Base-by-base conservation (phyloP, 2,797 vertebrate species). In the Karalla daura region DNA sequence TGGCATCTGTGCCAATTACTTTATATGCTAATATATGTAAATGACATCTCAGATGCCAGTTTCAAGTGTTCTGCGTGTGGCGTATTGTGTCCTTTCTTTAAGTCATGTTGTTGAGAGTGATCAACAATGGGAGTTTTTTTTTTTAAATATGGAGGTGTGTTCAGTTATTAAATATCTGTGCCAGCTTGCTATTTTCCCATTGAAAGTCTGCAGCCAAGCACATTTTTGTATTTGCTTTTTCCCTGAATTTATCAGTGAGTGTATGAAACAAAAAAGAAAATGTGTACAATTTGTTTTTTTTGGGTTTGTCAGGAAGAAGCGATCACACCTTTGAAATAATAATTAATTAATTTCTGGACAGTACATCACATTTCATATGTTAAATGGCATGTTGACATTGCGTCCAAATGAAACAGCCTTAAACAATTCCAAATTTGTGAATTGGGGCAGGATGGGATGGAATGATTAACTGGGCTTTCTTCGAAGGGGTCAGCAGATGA, bases 11-110 rank as follows among this genome's bases (percentile, higher is more conserved):
- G 92, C 92, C 92, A 93, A 93, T 94, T 94, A 94, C 93, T 94
- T 94, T 94, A 93, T 94, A 94, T 94, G 93, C 92, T 92, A 94
- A 94, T 94, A 87, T 94, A 94, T 94, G 93, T 91, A 94, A 94
- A 94, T 94, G 88, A 91, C 89, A 88, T 89, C 91, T 93, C 91
- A 91, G 89, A 93, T 83, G 91, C 91, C 90, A 87, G 89, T 92
- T 89, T 92, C 89, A 92, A 93, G 91, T 89, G 86, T 85, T 81
- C 86, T 83, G 88, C 80, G 86, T 89, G 84, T 81, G 74, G 80
- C 72, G 66, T 86, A 79, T 87, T 88, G 86, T 84, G 80, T 87
- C 64, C 77, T 73, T 81, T 78, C 69, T 83, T 74, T 33, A 53
- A 71, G 73, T 90, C 55, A 69, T 87, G 85, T 86, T 90, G 73